phyloP scores from a whole-genome alignment of 2,797 vertebrate genomes.

The Ambastaia sidthimunki region DNA sequence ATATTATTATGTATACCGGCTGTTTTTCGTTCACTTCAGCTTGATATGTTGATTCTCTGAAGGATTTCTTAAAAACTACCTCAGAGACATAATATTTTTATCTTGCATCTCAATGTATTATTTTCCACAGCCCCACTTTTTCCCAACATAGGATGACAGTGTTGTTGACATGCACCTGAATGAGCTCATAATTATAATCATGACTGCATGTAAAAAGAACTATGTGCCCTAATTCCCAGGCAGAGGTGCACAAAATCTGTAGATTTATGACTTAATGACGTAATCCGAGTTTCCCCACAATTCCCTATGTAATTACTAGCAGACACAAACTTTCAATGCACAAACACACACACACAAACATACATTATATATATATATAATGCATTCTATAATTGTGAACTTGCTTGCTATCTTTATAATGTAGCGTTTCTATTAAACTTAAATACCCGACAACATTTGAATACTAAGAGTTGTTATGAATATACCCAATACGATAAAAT shows the following conservation, averaged over 20 bases:
- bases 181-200: not conserved
- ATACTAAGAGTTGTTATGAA: no score
- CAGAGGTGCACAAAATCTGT: not conserved
- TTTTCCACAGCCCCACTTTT: constrained; percentile 1
- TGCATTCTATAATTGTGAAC: no score
- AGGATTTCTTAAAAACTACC: constrained; percentile 54
- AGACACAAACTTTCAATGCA: no score
- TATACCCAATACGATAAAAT: no score
- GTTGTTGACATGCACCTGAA: not conserved
- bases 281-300: not conserved
- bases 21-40: constrained; percentile 48
- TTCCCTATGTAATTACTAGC: not conserved
- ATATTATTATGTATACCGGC: constrained; percentile 34
- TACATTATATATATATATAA: no score
- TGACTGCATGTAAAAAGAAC: not conserved
- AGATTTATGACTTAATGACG: not conserved
- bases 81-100: constrained; percentile 46
- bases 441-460: no score
- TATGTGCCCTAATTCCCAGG: not conserved
- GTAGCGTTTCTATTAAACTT: no score
- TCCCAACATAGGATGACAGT: not conserved
- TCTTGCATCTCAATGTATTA: constrained; percentile 4
- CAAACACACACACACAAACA: no score
- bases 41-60: constrained; percentile 48
- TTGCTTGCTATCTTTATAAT: not conserved